Evolutionary conservation across 2,888 invertebrate species (phyloP), one percentile per base, ranked within the genome.

Genomic region (Antitype chi): DNA sequence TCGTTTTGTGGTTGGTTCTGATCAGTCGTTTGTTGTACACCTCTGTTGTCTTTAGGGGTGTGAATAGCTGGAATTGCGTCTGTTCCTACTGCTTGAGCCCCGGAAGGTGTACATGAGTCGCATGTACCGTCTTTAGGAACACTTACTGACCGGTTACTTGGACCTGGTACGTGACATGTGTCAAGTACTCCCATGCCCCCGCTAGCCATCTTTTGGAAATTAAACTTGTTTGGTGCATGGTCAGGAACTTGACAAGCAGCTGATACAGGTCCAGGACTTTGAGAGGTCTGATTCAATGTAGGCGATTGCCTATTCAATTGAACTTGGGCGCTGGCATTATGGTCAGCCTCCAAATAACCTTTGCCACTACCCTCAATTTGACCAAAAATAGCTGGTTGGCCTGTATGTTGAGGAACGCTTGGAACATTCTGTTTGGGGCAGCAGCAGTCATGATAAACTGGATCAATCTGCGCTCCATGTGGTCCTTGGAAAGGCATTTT

Each of bases 141-240:
- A 52, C 28, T 52, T 25, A 25, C 5, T 52, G 64, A 25, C 25
- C 43, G 25, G 0, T 1, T 6, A 76, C 79, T 78, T 20, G 77
- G 60, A 2, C 81, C 86, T 23, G 87, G 53, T 1, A 59, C 68
- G 74, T 84, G 85, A 64, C 72, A 82, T 15, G 70, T 80, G 15
- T 73, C 71, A 66, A 79, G 74, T 43, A 75, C 17, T 38, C 82
- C 70, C 8, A 74, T 15, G 7, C 76, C 74, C 47, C 76, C 81
- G 7, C 66, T 67, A 0, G 72, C 67, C 64, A 79, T 84, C 43
- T 73, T 67, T 25, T 81, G 70, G 28, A 67, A 25, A n/a, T 66
- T 20, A 15, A 68, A 43, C 2, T 32, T 5, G 7, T 25, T 55
- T 3, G 57, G 23, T 9, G 13, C 20, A 47, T 63, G 23, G 1